Conservation (phyloP, 1,140 invertebrate genomes). For the Heliconius hermathena region DNA sequence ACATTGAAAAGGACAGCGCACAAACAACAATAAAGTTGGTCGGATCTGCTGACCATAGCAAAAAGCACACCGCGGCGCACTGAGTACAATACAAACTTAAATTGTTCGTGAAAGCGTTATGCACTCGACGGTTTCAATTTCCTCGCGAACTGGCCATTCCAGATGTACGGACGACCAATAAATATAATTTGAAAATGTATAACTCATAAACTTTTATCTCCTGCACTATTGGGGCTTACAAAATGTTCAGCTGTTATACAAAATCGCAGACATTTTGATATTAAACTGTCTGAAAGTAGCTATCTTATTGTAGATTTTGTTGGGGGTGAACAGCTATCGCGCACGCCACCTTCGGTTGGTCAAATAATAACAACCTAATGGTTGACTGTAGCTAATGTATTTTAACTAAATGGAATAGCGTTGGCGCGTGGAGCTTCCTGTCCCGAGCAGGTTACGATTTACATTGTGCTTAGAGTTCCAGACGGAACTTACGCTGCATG, state of each 20-base stretch:
- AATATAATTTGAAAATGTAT: conserved; percentile 81
- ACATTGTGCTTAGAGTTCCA: conserved; percentile 61
- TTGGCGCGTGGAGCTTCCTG: conserved; percentile 53
- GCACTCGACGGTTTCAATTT: conserved; percentile 79
- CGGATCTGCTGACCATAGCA: conserved; percentile 66
- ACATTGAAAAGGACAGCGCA: conserved; percentile 53
- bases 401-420: conserved; percentile 73
- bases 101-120: conserved; percentile 78
- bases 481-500: conserved; percentile 55
- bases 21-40: conserved; percentile 70
- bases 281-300: conserved; percentile 56
- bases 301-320: conserved; percentile 73
- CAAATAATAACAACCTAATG: conserved; percentile 75
- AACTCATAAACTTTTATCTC: conserved; percentile 80
- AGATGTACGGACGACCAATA: conserved; percentile 75
- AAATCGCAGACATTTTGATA: conserved; percentile 76
- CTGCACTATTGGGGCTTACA: conserved; percentile 54
- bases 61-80: conserved; percentile 68
- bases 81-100: conserved; percentile 77
- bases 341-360: conserved; percentile 73
- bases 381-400: conserved; percentile 78
- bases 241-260: conserved; percentile 69
- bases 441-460: conserved; percentile 67
- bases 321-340: conserved; percentile 56
- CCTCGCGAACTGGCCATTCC: conserved; percentile 73